Base-by-base conservation (phyloP, 1,140 invertebrate species). In the Tetragnatha versicolor region DNA sequence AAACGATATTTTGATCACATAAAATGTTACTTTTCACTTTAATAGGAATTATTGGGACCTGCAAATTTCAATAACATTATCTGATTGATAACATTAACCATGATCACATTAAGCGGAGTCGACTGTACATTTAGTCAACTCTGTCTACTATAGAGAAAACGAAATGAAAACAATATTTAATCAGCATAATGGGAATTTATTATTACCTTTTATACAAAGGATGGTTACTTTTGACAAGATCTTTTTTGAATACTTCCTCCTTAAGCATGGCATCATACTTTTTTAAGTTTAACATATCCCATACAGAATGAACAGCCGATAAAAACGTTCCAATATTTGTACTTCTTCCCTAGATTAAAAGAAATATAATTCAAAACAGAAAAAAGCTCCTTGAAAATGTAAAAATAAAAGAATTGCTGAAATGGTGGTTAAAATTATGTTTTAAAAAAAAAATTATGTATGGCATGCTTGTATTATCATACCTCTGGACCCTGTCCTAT, bases 261-360 rank as follows among this genome's bases (percentile, higher is more conserved):
- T 60, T 69, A 27, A 70, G 35, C 1, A 10, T n/a, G 95, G 93
- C 58, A 2, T 63, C 60, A 37, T 61, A 79, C 29, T 80, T 20
- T 65, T 78, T 53, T 2, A 95, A 83, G 83, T 94, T 90, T 55
- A 73, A 45, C 12, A 83, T 81, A 84, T 92, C 85, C 5, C 90
- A 89, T 66, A 94, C 82, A 14, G 92, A 91, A 86, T 94, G 86
- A 51, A 97, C 88, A 1, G 91, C 89, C 1, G 93, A 94, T 82
- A 94, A 90, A 90, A 92, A 94, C 9, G 94, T 96, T 25, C 91
- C 93, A 84, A 90, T 92, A 85, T 95, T 91, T 29, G 83, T 68
- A 27, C 47, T 78, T n/a, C 78, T 39, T 17, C 85, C 85, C 85
- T 87, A 39, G 47, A 73, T 9, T 10, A 66, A 58, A 45, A 77